Conservation (phyloP, 35 echinoderm and acorn worm species). For the Ophiothrix spiculata region DNA sequence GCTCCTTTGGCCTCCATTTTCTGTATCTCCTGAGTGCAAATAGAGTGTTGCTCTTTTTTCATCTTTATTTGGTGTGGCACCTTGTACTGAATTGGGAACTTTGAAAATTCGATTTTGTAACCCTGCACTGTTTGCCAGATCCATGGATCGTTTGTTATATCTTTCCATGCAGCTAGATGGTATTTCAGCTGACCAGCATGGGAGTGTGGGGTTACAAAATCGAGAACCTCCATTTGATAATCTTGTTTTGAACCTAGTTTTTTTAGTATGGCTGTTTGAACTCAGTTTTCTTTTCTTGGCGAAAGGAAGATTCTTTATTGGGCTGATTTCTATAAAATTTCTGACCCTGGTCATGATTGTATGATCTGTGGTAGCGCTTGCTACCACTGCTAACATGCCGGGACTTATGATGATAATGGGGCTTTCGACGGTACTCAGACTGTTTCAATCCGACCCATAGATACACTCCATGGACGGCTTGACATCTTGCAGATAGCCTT, state of each 20-base stretch:
- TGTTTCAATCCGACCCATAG: slow-evolving; percentile 3
- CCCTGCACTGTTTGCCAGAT: slow-evolving; percentile 34
- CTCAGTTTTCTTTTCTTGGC: too few species aligned
- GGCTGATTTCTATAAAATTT: background rate
- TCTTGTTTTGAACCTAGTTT: background rate
- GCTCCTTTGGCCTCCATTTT: slow-evolving; percentile 7
- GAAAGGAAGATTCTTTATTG: too few species aligned
- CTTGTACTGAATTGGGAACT: slow-evolving; percentile 3
- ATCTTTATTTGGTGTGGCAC: background rate
- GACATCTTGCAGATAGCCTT: background rate
- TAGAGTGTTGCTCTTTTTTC: background rate
- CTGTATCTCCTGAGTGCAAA: slow-evolving; percentile 2
- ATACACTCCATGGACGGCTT: slow-evolving; percentile 5
- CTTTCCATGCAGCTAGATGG: slow-evolving; percentile 6
- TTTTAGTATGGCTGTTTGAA: background rate
- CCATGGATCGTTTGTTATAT: slow-evolving; percentile 34
- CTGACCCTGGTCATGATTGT: background rate
- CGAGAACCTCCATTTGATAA: background rate
- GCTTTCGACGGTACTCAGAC: background rate
- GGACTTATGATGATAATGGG: background rate
- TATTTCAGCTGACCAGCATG: background rate
- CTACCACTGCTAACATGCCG: background rate
- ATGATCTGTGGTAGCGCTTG: background rate
- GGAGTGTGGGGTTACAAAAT: background rate
- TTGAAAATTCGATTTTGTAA: slow-evolving; percentile 31